Base-by-base conservation (phyloP, 2,888 invertebrate species). In the Rhingia rostrata region DNA sequence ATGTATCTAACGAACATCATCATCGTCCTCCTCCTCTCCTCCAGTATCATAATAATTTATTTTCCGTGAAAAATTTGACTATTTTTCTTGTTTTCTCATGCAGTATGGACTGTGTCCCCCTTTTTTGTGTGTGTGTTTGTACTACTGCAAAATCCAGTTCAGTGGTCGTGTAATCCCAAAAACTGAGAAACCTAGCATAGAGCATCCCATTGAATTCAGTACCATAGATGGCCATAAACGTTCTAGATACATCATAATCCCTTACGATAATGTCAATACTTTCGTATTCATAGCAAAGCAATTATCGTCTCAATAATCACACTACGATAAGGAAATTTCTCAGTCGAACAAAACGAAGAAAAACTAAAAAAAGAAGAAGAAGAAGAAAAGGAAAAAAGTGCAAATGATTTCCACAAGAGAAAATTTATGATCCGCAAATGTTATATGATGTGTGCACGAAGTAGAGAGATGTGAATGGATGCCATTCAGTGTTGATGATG, bases 361-460 rank as follows among this genome's bases (percentile, higher is more conserved):
- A 22, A 41, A 33, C 10, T 39, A 56, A 54, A 39, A 32, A 47
- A 35, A 22, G 12, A 7, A 12, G 45, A 64, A 64, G 32, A 56
- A 58, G 58, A 49, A 47, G 22, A 6, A 30, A 30, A 69, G 63
- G 47, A 54, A 60, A 78, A 80, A 80, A 84, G 84, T 84, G 84
- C 80, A 84, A 84, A 84, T 70, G 80, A 80, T 80, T 84, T 84
- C 80, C 80, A 84, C 74, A 84, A 80, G 84, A 84, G 80, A 79
- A 84, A 84, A 84, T 84, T 84, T 84, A 84, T 84, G 84, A 84
- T 84, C 84, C 84, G 84, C 84, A 84, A 84, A 84, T 84, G 84
- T 84, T 84, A 84, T 80, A 84, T 80, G 84, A 84, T 84, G 84
- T 84, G 84, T 84, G 79, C 84, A 84, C 74, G 74, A 61, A 75